Evolutionary conservation across 1,140 invertebrate genomes (phyloP), one percentile per base, ranked within the genome.

Genomic region (Drosophila biarmipes): DNA sequence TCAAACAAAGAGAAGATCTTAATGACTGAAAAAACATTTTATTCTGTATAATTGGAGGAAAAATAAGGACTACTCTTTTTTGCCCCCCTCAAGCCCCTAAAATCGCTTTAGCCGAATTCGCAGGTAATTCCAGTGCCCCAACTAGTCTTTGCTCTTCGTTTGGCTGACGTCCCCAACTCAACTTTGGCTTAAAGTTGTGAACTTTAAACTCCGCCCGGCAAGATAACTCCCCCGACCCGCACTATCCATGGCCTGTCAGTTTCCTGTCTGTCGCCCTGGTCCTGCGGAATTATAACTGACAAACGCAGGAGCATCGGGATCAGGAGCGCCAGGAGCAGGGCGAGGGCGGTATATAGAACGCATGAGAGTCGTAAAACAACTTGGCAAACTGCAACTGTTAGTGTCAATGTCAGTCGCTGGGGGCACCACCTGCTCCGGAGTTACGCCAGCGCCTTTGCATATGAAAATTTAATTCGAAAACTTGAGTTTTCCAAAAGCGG

Each of bases 401-500:
- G 82, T 84, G 75, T 76, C 82, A 80, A 67, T 89, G 72, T 61
- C 63, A 79, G 67, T 57, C 75, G 58, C 82, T 73, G 63, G 71
- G 71, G 72, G 69, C 66, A 49, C 38, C 75, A 87, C 71, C 74
- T 87, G 82, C 69, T 35, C 34, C 54, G 42, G 19, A 45, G 46
- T 31, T 31, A 15, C 46, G 27, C 19, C 7, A 24, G 11, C 19
- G 53, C 59, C 54, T 78, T 78, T 73, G 66, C 62, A 79, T 69
- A 79, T 89, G 84, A 79, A 89, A 89, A 87, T 84, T 89, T 82
- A 76, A 89, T 87, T 78, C 73, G 45, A 78, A 76, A 87, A 86
- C 74, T 86, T 86, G 54, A 74, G 48, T 43, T 46, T 66, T 43
- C 40, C 40, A 19, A 12, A 8, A 19, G 40, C 17, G 40, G 40